Percentiles rank a stretch among this genome's conserved stretches.
Conservation (phyloP, 2,888 invertebrate genomes). For the Griposia aprilina region DNA sequence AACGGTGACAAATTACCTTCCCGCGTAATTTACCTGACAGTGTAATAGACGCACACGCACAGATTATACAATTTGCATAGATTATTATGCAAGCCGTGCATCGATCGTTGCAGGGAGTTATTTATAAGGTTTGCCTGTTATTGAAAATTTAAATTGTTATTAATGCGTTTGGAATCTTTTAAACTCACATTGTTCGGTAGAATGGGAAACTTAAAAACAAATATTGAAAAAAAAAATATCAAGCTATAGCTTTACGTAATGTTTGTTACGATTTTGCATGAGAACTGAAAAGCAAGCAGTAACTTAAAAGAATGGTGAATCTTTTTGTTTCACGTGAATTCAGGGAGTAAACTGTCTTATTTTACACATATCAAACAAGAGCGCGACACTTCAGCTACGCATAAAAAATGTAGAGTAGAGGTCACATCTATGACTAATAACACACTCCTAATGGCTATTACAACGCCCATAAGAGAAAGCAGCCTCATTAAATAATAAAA, state of each 20-base stretch:
- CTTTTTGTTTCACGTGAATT: background rate
- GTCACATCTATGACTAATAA: conserved; percentile 63
- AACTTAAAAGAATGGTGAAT: background rate
- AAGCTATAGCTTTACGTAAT: background rate
- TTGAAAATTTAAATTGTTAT: conserved; percentile 19
- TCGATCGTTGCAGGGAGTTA: conserved; percentile 32
- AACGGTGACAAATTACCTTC: conserved; percentile 63
- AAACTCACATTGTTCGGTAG: background rate
- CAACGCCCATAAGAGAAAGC: conserved; percentile 65
- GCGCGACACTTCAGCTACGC: conserved; percentile 38
- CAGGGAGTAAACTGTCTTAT: background rate
- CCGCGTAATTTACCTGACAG: conserved; percentile 64
- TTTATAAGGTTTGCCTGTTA: conserved; percentile 17
- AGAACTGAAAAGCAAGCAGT: background rate
- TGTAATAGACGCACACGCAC: conserved; percentile 54
- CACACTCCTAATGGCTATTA: conserved; percentile 64
- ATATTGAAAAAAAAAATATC: too few relatives aligned
- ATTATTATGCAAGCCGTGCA: conserved; percentile 52
- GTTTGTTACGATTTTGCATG: background rate
- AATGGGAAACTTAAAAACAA: background rate
- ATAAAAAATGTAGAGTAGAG: conserved; percentile 53
- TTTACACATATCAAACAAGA: background rate
- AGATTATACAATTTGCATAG: conserved; percentile 67
- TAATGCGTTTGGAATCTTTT: background rate
- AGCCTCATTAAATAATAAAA: conserved; percentile 65